Evolutionary conservation across 2,888 invertebrate species (phyloP).

Genomic region (Oscheius sp.): DNA sequence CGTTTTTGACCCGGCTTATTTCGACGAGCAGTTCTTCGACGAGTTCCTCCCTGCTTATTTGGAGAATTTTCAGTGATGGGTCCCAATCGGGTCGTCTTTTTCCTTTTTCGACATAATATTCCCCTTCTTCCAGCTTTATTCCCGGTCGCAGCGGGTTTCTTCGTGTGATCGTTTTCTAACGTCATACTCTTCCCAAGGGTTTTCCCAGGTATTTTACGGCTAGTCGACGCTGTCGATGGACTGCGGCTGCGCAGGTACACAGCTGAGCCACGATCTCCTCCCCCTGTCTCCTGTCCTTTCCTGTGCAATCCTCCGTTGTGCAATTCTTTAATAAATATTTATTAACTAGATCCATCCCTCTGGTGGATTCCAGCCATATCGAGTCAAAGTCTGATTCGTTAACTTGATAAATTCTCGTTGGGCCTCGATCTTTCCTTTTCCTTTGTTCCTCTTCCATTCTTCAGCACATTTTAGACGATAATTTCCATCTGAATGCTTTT

Average conservation of each 20-base stretch:
- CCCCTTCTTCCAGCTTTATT: constrained; percentile 20
- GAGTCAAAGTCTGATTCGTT: constrained; percentile 55
- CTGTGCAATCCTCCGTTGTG: constrained; percentile 26
- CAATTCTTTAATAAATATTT: constrained; percentile 13
- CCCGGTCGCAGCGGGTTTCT: constrained; percentile 18
- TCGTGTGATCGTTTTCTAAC: constrained; percentile 3
- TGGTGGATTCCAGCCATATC: constrained; percentile 64
- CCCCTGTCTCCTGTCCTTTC: background rate
- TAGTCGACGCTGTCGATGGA: constrained; percentile 13
- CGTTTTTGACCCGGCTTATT: constrained; percentile 43
- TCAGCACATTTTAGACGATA: constrained; percentile 41
- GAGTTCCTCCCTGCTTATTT: constrained; percentile 40
- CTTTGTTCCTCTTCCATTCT: constrained; percentile 47
- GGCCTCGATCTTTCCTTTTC: constrained; percentile 49
- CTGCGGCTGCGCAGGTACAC: constrained; percentile 27
- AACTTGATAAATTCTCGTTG: constrained; percentile 57
- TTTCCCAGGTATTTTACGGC: constrained; percentile 10
- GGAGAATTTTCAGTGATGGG: background rate
- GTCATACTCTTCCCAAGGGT: background rate
- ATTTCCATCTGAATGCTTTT: constrained; percentile 49
- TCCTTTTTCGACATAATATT: constrained; percentile 3
- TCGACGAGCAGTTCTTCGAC: constrained; percentile 53
- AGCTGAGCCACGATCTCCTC: constrained; percentile 29
- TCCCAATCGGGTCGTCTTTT: constrained; percentile 7
- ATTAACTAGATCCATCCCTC: constrained; percentile 48